Percentiles rank a stretch among this genome's conserved stretches.
Evolutionary conservation across 2,113 vertebrate species (phyloP).

Genomic region (Rutilus rutilus): DNA sequence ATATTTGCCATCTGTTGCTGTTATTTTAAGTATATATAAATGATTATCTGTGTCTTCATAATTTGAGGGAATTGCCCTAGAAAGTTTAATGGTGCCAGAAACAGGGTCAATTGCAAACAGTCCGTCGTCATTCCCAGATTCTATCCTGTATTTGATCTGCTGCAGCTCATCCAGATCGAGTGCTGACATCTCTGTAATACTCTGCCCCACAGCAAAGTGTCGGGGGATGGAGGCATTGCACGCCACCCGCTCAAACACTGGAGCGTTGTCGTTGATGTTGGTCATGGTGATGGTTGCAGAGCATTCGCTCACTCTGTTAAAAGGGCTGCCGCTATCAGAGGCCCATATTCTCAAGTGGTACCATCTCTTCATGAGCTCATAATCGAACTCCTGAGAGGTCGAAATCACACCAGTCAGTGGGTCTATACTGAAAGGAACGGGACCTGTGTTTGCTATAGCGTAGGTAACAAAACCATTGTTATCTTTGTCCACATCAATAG

Average conservation of each 20-base stretch:
- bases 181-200: constrained; percentile 83
- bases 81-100: constrained; percentile 83
- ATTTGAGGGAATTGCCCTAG: constrained; percentile 72
- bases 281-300: constrained; percentile 85
- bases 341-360: constrained; percentile 91
- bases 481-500: constrained; percentile 84
- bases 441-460: constrained; percentile 77
- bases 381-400: constrained; percentile 87
- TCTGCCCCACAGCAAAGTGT: constrained; percentile 77
- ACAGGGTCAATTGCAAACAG: constrained; percentile 84
- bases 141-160: constrained; percentile 84
- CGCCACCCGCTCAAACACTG: constrained; percentile 89
- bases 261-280: constrained; percentile 92
- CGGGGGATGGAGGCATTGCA: constrained; percentile 85
- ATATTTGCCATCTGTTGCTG: constrained; percentile 87
- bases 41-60: constrained; percentile 58
- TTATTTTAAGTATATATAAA: constrained; percentile 82
- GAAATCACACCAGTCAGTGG: constrained; percentile 87
- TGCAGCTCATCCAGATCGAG: constrained; percentile 92
- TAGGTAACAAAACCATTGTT: constrained; percentile 89
- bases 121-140: constrained; percentile 86
- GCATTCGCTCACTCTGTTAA: constrained; percentile 85
- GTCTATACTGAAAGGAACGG: constrained; percentile 86
- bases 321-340: constrained; percentile 91
- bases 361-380: constrained; percentile 90